These are phyloP conservation scores for Mohoua ochrocephala DNA, from an alignment of 2,113 vertebrate species.

Conservation along the genomic window DNA sequence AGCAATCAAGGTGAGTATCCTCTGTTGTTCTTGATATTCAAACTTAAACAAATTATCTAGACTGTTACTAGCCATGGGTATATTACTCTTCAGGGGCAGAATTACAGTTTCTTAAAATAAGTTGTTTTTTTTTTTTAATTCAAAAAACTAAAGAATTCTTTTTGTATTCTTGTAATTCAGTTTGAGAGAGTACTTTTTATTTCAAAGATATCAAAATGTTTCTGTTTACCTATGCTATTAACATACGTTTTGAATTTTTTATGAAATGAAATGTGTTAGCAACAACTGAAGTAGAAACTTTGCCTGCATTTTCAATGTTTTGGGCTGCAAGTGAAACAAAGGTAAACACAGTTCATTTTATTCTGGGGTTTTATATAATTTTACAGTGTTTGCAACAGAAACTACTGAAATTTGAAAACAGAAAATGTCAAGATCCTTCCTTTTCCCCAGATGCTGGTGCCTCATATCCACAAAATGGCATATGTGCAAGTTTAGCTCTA, in stretches of 20 bases:
- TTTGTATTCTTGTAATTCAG: neutral
- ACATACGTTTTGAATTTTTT: neutral
- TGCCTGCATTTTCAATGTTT: neutral
- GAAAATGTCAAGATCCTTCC: neutral
- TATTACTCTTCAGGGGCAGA: neutral
- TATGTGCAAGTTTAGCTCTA: neutral
- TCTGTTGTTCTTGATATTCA: neutral
- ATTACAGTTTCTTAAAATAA: neutral
- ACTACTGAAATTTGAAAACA: neutral
- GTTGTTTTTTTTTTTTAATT: neutral
- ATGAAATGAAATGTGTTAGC: neutral
- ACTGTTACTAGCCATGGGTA: neutral
- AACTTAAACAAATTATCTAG: neutral
- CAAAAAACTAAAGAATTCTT: neutral
- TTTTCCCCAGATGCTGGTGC: neutral
- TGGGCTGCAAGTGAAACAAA: neutral
- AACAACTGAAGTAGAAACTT: neutral
- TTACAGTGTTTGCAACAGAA: neutral
- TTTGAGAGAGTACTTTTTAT: neutral
- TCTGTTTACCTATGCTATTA: neutral
- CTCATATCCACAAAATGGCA: neutral
- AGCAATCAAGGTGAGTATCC: neutral
- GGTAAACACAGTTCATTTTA: neutral
- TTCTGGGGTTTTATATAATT: neutral
- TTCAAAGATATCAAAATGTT: neutral